Percentiles rank a stretch among this genome's conserved stretches.
Evolutionary conservation across 2,888 invertebrate species (phyloP).

Genomic region (Synergus itoensis): DNA sequence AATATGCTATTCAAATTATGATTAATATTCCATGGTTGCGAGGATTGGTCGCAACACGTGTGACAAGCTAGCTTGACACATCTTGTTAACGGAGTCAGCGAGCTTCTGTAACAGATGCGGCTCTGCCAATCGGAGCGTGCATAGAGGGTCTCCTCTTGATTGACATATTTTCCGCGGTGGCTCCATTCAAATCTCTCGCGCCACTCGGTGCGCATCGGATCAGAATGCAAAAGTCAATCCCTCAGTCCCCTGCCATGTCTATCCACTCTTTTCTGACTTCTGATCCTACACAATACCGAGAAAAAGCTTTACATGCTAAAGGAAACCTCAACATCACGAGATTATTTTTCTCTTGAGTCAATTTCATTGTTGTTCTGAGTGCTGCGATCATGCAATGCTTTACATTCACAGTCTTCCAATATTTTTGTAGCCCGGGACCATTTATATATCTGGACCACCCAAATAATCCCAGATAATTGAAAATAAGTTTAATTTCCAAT

Average conservation of each 20-base stretch:
- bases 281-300: constrained; percentile 13
- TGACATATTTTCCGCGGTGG: constrained; percentile 75
- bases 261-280: constrained; percentile 1
- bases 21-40: constrained; percentile 38
- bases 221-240: constrained; percentile 54
- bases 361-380: background rate
- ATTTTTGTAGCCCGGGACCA: too few relatives aligned
- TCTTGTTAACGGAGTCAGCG: constrained; percentile 56
- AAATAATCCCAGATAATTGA: background rate
- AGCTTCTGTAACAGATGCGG: constrained; percentile 68
- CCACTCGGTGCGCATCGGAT: constrained; percentile 51
- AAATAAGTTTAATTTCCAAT: background rate
- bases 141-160: constrained; percentile 67
- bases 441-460: too few relatives aligned
- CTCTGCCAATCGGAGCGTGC: constrained; percentile 67
- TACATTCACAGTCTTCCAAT: too few relatives aligned
- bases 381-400: too few relatives aligned
- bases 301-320: constrained; percentile 1
- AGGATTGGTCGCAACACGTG: constrained; percentile 47
- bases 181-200: constrained; percentile 57
- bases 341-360: background rate
- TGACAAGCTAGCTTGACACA: constrained; percentile 50
- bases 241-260: constrained; percentile 16
- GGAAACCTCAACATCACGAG: background rate
- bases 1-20: constrained; percentile 22